Conservation (phyloP, 2,888 invertebrate species). For the Antitype chi region DNA sequence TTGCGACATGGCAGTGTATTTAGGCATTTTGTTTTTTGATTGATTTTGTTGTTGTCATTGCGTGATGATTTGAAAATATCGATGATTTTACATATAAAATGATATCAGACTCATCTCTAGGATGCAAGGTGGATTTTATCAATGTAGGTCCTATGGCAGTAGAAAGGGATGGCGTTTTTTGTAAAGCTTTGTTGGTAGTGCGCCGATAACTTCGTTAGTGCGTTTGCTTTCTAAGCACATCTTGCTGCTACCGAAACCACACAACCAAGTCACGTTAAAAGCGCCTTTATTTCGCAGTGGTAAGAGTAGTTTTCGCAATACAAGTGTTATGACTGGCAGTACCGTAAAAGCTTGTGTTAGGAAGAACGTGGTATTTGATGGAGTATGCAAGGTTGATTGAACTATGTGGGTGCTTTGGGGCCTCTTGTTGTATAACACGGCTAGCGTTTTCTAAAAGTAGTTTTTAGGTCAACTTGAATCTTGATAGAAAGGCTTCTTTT, state of each 20-base stretch:
- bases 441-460: no score
- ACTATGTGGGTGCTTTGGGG: no score
- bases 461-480: no score
- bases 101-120: no score
- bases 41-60: no score
- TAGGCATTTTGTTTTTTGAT: no score
- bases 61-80: no score
- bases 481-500: no score
- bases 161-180: not conserved
- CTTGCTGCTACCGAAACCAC: not conserved
- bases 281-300: not conserved
- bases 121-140: not conserved
- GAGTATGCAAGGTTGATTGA: no score
- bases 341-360: not conserved
- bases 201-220: conserved; percentile 39
- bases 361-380: not conserved
- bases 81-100: no score
- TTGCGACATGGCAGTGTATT: no score
- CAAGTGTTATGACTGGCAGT: not conserved
- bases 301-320: not conserved
- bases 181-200: conserved; percentile 52
- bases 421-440: no score
- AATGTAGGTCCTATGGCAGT: not conserved
- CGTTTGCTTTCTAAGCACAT: conserved; percentile 21
- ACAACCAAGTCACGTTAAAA: not conserved